Base-by-base conservation (phyloP, 2,797 vertebrate species). In the Galagoides demidoff region DNA sequence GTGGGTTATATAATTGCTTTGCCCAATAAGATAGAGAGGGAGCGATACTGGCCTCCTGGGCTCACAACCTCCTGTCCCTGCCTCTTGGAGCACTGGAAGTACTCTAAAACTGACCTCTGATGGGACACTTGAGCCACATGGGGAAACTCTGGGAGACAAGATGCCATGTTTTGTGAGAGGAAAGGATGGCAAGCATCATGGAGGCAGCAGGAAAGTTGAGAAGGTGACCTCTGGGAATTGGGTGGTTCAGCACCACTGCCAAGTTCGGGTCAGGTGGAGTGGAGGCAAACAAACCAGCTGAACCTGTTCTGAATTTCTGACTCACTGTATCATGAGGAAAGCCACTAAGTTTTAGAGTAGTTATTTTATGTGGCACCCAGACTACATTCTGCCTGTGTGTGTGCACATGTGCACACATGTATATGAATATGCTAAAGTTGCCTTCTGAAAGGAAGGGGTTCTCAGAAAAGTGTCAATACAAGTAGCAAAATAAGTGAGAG, bases 381-480 rank as follows among this genome's bases (percentile, higher is more conserved):
- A 73, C n/a, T 63, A 49, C 10, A 77, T 1, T 70, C 0, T 49
- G 34, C 8, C 5, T 66, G 20, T 59, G 9, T 45, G 29, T 9
- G n/a, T 29, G 34, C n/a, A 19, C 2, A 14, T 27, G 12, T 22
- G 11, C 70, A 43, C 0, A 7, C 6, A 0, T 25, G 2, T 68
- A 7, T 29, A 20, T 77, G 22, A 64, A 63, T 29, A 61, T 10
- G 2, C 43, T 70, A 79, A 55, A 57, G 6, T 19, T 93, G 4
- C 10, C 4, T 84, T 31, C 29, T 52, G 39, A 27, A 55, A 82
- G 27, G 34, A 57, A 19, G 11, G n/a, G 43, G 3, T 25, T 83
- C 73, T 49, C 23, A 27, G 22, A 90, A 37, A 59, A 39, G 25
- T 79, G 66, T 59, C 83, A 39, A 81, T 85, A 88, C 10, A 77